Base-by-base conservation (phyloP, 1,140 invertebrate genomes). In the Saccostrea cuccullata region DNA sequence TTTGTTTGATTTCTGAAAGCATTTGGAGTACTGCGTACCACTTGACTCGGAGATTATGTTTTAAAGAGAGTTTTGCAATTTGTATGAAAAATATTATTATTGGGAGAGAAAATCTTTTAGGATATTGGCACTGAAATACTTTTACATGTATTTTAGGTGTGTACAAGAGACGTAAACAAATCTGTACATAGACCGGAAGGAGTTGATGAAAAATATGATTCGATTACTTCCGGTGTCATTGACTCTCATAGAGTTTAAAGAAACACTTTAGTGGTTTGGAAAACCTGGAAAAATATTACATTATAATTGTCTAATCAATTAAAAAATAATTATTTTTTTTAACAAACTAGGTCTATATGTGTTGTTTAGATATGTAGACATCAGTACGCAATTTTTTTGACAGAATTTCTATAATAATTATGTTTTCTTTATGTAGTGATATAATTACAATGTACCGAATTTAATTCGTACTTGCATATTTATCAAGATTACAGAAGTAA, bases 1-100 rank as follows among this genome's bases (percentile, higher is more conserved):
- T 77, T 36, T 77, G 70, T 77, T 77, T 77, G 70, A 77, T 77
- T 77, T 77, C 70, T 77, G 26, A 77, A 77, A 77, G 70, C 70
- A 26, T 30, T 26, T 64, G 2, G n/a, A 64, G 58, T 20, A n/a
- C 15, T n/a, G 5, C 15, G n/a, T n/a, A 64, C 17, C 58, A 20
- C 58, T 64, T 64, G 15, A 64, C 15, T 64, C 47, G 9, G 6
- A 47, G 5, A 47, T 47, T 47, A 47, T 47, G 47, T 9, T 47
- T 47, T 47, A 47, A 47, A 47, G 47, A 47, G 47, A 47, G 47
- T 6, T 64, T n/a, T 64, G 58, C 58, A 64, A 20, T 64, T 64
- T 64, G 58, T 6, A 64, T 17, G n/a, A 64, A 64, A 64, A 64
- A 64, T 20, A 64, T 20, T 17, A 64, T 64, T 64, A 64, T 20